Conservation (phyloP, 2,888 invertebrate species). For the Bruchidius siliquastri region DNA sequence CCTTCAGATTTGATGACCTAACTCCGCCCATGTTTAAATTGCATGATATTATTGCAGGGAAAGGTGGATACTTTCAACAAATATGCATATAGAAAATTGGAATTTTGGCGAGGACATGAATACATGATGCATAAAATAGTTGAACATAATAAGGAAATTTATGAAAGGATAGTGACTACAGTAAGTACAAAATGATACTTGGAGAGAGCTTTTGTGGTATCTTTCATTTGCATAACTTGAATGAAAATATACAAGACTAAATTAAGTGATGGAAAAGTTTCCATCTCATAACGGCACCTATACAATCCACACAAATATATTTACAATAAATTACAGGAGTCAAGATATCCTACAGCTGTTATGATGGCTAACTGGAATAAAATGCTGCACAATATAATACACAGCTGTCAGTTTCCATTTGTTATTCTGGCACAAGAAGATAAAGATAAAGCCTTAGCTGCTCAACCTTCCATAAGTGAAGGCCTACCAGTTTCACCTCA, state of each 20-base stretch:
- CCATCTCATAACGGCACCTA: too few relatives aligned
- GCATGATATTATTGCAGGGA: conserved; percentile 33
- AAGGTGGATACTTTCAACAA: conserved; percentile 35
- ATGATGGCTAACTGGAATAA: conserved; percentile 30
- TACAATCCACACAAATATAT: too few relatives aligned
- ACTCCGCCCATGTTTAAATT: too few relatives aligned
- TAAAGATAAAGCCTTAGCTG: conserved; percentile 30
- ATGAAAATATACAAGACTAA: too few relatives aligned
- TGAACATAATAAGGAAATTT: conserved; percentile 32
- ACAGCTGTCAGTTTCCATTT: conserved; percentile 34
- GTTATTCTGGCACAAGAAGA: conserved; percentile 30
- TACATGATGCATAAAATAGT: conserved; percentile 29
- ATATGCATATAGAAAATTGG: conserved; percentile 29
- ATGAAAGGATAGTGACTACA: conserved; percentile 19
- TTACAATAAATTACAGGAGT: not conserved
- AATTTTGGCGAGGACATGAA: conserved; percentile 33
- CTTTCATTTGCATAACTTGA: too few relatives aligned
- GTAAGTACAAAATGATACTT: conserved; percentile 18
- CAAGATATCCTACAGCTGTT: conserved; percentile 13
- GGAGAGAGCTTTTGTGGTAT: too few relatives aligned
- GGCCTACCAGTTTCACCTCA: not conserved
- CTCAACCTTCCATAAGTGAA: conserved; percentile 36
- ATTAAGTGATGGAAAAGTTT: too few relatives aligned
- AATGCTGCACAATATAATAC: conserved; percentile 27
- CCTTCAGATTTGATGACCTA: too few relatives aligned